A percentile compares a stretch with the other conserved stretches of the same genome.
Conservation (phyloP, 1,140 invertebrate genomes). For the Mactra quadrangularis region DNA sequence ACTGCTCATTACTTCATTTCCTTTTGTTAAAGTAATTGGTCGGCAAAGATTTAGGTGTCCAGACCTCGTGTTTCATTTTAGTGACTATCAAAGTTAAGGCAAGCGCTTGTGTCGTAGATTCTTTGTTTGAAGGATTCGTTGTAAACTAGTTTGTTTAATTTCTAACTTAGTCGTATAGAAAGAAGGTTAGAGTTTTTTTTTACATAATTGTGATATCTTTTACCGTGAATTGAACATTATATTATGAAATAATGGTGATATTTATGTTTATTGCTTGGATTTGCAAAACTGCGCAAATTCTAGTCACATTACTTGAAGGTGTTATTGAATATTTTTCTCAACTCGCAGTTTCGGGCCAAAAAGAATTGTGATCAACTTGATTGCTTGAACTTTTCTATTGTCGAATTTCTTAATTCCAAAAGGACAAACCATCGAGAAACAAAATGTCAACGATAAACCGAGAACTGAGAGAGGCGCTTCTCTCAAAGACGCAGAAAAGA, state of each 20-base stretch:
- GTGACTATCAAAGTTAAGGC: too few relatives aligned
- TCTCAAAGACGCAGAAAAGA: conserved; percentile 46
- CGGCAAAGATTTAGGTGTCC: too few relatives aligned
- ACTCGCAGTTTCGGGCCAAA: neutral
- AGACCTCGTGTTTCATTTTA: too few relatives aligned
- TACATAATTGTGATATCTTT: too few relatives aligned
- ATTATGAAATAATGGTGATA: too few relatives aligned
- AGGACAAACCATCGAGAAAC: neutral
- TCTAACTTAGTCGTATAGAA: too few relatives aligned
- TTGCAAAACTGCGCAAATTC: neutral
- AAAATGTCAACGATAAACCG: conserved; percentile 54
- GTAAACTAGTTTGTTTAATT: too few relatives aligned
- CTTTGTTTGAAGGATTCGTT: too few relatives aligned
- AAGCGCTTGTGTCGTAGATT: too few relatives aligned
- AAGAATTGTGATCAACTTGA: neutral
- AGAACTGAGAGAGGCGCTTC: conserved; percentile 50
- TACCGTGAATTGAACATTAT: too few relatives aligned
- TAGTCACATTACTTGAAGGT: neutral
- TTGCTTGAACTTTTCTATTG: neutral
- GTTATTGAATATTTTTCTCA: neutral
- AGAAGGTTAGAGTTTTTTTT: too few relatives aligned
- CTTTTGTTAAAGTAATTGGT: too few relatives aligned
- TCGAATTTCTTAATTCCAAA: neutral
- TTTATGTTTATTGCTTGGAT: conserved; percentile 52
- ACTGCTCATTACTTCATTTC: neutral